A percentile compares a stretch with the other conserved stretches of the same genome.
Evolutionary conservation across 2,888 invertebrate genomes (phyloP).

Genomic region (Drosophila kambysellisi): DNA sequence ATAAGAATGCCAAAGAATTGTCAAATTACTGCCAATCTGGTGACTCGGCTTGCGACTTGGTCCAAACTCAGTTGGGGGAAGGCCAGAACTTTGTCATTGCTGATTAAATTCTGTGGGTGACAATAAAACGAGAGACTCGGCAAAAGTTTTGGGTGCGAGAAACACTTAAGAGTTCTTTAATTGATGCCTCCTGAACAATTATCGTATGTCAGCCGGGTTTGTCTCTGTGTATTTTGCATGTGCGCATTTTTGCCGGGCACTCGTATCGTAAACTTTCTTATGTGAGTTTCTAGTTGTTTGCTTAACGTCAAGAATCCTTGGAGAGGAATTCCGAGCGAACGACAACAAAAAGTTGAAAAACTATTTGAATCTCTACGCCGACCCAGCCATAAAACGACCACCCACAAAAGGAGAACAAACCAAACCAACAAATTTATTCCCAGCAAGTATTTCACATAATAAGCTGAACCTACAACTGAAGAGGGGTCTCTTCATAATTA

Average conservation of each 20-base stretch:
- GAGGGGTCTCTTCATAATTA: conserved; percentile 20
- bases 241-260: conserved; percentile 46
- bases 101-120: conserved; percentile 31
- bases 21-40: neutral
- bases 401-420: neutral
- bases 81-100: conserved; percentile 4
- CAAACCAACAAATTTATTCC: conserved; percentile 42
- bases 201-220: conserved; percentile 26
- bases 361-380: conserved; percentile 61
- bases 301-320: conserved; percentile 66
- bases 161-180: conserved; percentile 60
- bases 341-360: conserved; percentile 67
- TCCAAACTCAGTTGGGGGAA: neutral
- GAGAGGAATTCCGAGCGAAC: conserved; percentile 39
- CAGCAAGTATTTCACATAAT: conserved; percentile 36
- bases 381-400: conserved; percentile 48
- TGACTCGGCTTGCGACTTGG: no score
- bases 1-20: neutral
- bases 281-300: conserved; percentile 75
- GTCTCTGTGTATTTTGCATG: conserved; percentile 67
- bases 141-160: conserved; percentile 17
- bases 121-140: conserved; percentile 24
- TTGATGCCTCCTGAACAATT: conserved; percentile 32
- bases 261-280: conserved; percentile 75
- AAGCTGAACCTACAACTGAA: conserved; percentile 14